Evolutionary conservation across 2,888 invertebrate species (phyloP), one percentile per base, ranked within the genome.

Genomic region (Antitype chi): DNA sequence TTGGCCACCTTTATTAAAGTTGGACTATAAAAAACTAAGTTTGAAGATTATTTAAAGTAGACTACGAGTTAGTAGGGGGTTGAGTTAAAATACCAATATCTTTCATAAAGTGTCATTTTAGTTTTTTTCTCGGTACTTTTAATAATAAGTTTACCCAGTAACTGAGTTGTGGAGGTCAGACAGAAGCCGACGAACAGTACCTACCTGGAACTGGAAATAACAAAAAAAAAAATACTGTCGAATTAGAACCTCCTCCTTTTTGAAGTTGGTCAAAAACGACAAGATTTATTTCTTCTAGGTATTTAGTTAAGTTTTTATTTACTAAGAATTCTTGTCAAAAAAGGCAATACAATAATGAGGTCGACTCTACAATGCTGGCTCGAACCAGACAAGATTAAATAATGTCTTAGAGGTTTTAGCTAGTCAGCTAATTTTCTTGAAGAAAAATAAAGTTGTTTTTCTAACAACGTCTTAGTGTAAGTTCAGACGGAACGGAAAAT

Each of bases 1-100:
- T 13, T 43, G 7, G 7, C 13, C 9, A 32, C 49, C 6, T 64
- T 49, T 76, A 75, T 63, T 63, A 76, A 75, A 75, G 23, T 55
- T 63, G 6, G 32, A 32, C 17, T 4, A n/a, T 75, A 53, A 53
- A 74, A 74, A 75, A 47, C 25, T 3, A n/a, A 49, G 32, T 76
- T 55, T 32, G 4, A 28, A 23, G 47, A 75, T 62, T 74, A 47
- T 74, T 62, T 74, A 52, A 20, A 28, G 23, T 38, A n/a, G 74
- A 62, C 28, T 43, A 28, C 38, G 17, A 52, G 38, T 28, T 59
- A 17, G 72, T 20, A 1, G 25, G 6, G 13, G 25, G 32, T 38
- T 4, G 0, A 13, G 28, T 38, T 53, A 6, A 43, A 70, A 28
- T 28, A n/a, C 7, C 2, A 28, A 28, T 74, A 28, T 3, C 1